Evolutionary conservation across 1,140 invertebrate genomes (phyloP), one percentile per base, ranked within the genome.

Genomic region (Plodia interpunctella): DNA sequence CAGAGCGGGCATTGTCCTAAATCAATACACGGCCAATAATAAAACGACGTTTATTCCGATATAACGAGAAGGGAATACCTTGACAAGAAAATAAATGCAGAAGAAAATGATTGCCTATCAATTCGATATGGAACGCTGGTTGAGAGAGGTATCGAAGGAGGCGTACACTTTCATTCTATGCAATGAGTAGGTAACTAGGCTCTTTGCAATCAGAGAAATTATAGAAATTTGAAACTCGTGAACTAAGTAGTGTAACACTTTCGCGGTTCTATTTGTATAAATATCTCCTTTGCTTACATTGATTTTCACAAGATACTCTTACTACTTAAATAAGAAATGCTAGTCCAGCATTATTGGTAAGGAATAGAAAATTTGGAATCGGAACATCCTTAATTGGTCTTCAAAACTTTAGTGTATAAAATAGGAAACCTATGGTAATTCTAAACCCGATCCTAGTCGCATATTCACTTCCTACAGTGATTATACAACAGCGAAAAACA

Each of bases 391-490:
- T 25, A 25, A 25, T 25, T 25, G 2, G 2, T 2, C 21, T 25
- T 25, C 2, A n/a, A 25, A 25, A 25, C 21, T 25, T 25, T 25
- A 2, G 6, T 25, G n/a, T 25, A 32, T 32, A 32, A 32, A 32
- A 32, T 32, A 32, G 21, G 21, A 25, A 6, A 2, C 21, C 21
- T 25, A 25, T 25, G 2, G 3, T 32, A 55, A 18, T 38, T 9
- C 1, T 49, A 50, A 5, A 32, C 13, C 5, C 5, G 15, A 44
- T 15, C 2, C 38, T 10, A 44, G 13, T 44, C 15, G 3, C 38
- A 6, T 44, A 44, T 15, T 25, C 59, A 70, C 64, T 44, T 44
- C 38, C 38, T 44, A 15, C 38, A 44, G 1, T 44, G 38, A 44
- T 44, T 44, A 15, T n/a, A 1, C 13, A 44, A 44, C 0, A 44